phyloP scores from a whole-genome alignment of 1,140 invertebrate species.

The Lasioglossum albipes region DNA sequence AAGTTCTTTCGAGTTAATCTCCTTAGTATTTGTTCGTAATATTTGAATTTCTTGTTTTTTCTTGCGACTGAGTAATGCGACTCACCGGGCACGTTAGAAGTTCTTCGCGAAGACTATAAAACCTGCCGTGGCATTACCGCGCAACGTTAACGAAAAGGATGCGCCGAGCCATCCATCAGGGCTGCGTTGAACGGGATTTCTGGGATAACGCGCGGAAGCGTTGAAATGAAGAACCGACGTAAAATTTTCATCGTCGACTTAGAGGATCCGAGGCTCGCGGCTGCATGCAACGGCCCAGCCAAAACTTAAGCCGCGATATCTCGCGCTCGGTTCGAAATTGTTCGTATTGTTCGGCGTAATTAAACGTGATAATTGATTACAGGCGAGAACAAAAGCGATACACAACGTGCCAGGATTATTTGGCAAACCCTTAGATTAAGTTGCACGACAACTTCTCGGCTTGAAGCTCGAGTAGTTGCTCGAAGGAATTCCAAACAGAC shows the following conservation, averaged over 20 bases:
- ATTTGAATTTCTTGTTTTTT: no score
- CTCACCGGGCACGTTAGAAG: background rate
- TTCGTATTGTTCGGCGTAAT: conserved; percentile 21
- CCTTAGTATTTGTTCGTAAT: no score
- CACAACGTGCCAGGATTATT: background rate
- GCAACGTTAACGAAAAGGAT: conserved; percentile 29
- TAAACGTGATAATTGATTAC: conserved; percentile 42
- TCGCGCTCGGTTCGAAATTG: conserved; percentile 9
- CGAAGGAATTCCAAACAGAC: no score
- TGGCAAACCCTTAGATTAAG: no score
- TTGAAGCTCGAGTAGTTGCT: background rate
- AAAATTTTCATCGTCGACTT: conserved; percentile 39
- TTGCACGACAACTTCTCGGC: background rate
- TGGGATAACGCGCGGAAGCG: conserved; percentile 18
- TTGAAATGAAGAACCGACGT: conserved; percentile 15
- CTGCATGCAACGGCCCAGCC: conserved; percentile 3
- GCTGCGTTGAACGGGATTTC: conserved; percentile 31
- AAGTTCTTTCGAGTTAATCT: no score
- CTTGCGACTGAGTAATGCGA: no score
- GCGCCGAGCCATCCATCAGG: conserved; percentile 26
- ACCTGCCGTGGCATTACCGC: background rate
- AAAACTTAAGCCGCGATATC: conserved; percentile 11
- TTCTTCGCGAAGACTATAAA: background rate
- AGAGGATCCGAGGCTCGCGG: background rate
- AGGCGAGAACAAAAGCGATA: conserved; percentile 15